A percentile compares a stretch with the other conserved stretches of the same genome.
These are phyloP conservation scores for Podarcis muralis DNA, from an alignment of 2,113 vertebrate genomes.

Conservation along the genomic window DNA sequence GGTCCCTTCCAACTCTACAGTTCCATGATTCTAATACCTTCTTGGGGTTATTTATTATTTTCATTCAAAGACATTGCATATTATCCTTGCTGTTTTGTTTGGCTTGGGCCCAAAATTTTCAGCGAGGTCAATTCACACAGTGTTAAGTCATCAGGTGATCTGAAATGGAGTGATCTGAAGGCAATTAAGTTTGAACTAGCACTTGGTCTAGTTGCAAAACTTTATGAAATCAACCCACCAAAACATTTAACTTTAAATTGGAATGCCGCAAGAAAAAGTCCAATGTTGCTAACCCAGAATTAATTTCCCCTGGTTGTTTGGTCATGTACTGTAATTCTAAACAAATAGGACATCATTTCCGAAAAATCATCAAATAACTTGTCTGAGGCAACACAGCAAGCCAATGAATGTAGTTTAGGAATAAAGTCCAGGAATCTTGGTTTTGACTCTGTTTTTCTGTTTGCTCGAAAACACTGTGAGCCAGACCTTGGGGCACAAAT, in stretches of 20 bases:
- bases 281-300: background rate
- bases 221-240: background rate
- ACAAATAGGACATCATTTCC: background rate
- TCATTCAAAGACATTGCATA: too few relatives aligned
- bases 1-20: too few relatives aligned
- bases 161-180: background rate
- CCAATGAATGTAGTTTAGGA: background rate
- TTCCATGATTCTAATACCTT: too few relatives aligned
- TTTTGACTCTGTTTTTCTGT: slow-evolving; percentile 2
- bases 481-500: background rate
- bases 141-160: background rate
- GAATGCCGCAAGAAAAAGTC: background rate
- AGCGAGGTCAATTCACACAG: background rate
- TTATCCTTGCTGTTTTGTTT: background rate
- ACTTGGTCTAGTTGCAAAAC: background rate
- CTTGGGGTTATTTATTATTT: too few relatives aligned
- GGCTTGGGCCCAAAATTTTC: background rate
- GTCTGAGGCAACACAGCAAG: background rate
- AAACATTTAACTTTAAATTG: background rate
- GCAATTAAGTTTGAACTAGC: background rate
- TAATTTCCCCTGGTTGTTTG: background rate
- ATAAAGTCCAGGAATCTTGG: background rate
- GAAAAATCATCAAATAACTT: background rate
- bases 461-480: background rate
- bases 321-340: background rate